Conservation (phyloP, 2,113 vertebrate genomes). For the Hypanus sabinus region DNA sequence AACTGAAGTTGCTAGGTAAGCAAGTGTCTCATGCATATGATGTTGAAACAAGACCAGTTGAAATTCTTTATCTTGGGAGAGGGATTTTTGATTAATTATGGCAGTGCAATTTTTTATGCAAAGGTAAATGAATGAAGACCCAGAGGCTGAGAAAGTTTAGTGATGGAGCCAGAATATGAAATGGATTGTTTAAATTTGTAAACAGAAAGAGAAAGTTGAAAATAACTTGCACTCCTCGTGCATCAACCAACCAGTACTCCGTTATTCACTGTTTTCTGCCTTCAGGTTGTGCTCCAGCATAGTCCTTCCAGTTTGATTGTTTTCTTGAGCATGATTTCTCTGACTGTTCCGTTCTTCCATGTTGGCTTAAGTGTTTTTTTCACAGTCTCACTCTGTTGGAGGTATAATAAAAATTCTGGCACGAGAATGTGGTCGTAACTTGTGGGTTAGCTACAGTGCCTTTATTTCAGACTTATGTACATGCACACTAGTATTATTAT, state of each 20-base stretch:
- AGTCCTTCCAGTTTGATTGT: no score
- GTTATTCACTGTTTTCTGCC: no score
- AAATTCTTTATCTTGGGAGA: neutral
- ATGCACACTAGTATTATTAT: no score
- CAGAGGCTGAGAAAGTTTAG: neutral
- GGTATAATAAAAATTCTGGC: neutral
- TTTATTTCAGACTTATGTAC: no score
- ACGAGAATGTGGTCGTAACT: no score
- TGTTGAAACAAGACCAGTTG: neutral
- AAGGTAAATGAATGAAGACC: neutral
- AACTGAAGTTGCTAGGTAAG: conserved; percentile 75
- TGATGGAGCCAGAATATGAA: neutral
- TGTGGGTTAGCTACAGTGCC: no score
- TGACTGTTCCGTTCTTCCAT: neutral
- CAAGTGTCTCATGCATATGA: neutral
- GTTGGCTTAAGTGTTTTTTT: neutral
- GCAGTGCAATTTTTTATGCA: neutral
- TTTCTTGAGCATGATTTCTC: neutral
- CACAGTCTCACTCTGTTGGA: no score
- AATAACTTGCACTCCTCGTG: no score
- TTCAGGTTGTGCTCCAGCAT: no score
- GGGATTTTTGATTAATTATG: neutral
- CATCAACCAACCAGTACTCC: no score
- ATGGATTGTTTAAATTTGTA: neutral
- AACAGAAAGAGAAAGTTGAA: no score